These are phyloP conservation scores for Stenopsyche tienmushanensis DNA, from an alignment of 1,140 invertebrate genomes.

Conservation along the genomic window DNA sequence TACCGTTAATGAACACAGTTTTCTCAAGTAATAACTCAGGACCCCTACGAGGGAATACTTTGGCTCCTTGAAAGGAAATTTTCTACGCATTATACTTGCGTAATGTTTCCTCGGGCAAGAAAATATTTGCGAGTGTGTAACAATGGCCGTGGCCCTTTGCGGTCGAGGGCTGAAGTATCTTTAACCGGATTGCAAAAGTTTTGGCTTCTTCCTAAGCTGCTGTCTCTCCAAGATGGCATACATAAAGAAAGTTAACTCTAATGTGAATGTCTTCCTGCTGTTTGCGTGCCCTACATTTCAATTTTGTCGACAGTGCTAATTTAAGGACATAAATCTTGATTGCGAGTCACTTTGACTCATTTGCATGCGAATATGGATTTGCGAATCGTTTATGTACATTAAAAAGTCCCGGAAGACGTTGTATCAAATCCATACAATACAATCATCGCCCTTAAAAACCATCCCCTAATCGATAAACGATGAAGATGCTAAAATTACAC, in stretches of 20 bases:
- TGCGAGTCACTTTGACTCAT: too few relatives aligned
- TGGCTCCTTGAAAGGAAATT: constrained; percentile 1
- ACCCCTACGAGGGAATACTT: constrained; percentile 11
- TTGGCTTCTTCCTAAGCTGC: not conserved
- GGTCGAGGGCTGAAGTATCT: not conserved
- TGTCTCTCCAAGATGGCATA: not conserved
- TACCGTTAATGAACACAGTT: constrained; percentile 36
- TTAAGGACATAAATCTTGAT: too few relatives aligned
- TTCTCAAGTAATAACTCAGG: constrained; percentile 26
- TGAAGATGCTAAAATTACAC: too few relatives aligned
- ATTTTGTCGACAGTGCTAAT: not conserved
- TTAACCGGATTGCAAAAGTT: constrained; percentile 3
- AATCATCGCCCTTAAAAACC: too few relatives aligned
- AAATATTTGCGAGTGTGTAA: constrained; percentile 3
- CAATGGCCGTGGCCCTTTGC: not conserved
- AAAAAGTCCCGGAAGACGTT: too few relatives aligned
- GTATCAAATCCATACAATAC: too few relatives aligned
- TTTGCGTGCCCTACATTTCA: not conserved
- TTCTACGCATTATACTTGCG: constrained; percentile 11
- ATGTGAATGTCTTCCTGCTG: not conserved
- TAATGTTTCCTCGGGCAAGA: constrained; percentile 1
- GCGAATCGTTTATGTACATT: too few relatives aligned
- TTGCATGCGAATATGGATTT: too few relatives aligned
- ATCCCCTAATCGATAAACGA: too few relatives aligned
- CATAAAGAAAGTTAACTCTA: not conserved